These are phyloP conservation scores for Pachydiplax longipennis DNA, from an alignment of 2,888 invertebrate species.

Conservation along the genomic window DNA sequence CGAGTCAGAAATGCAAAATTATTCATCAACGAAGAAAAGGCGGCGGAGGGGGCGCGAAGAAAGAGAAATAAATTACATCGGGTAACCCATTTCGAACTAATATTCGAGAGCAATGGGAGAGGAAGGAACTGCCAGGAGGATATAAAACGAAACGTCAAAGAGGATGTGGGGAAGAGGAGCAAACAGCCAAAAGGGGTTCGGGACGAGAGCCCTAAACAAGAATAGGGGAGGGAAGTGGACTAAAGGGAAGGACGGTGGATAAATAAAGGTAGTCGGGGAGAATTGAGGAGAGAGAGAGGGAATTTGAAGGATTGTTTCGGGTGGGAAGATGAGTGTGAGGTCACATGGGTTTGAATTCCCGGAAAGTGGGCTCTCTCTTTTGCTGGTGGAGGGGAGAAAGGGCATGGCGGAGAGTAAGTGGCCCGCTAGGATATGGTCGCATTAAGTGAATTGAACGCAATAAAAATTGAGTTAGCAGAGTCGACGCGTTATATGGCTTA, in stretches of 20 bases:
- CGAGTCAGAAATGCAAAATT: too few species aligned
- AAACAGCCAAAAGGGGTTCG: not conserved
- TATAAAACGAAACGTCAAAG: not conserved
- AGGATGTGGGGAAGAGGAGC: not conserved
- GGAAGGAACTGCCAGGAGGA: not conserved
- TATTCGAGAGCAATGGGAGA: not conserved
- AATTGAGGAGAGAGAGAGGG: not conserved
- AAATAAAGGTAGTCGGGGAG: not conserved
- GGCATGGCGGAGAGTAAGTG: not conserved
- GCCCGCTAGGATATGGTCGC: conserved; percentile 1
- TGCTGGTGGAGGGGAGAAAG: not conserved
- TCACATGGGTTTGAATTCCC: not conserved
- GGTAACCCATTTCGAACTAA: too few species aligned
- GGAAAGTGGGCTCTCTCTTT: not conserved
- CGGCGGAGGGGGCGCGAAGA: not conserved
- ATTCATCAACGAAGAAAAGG: not conserved
- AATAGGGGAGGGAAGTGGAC: not conserved
- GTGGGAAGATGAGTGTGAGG: not conserved
- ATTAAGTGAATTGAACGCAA: conserved; percentile 1
- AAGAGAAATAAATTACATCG: not conserved
- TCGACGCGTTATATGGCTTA: not conserved
- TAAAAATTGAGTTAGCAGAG: not conserved
- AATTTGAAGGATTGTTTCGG: not conserved
- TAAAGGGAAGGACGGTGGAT: not conserved
- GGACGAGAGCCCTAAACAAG: not conserved